Percentiles rank a stretch among this genome's conserved stretches.
These are phyloP conservation scores for Scophthalmus maximus DNA, from an alignment of 2,113 vertebrate species.

Conservation along the genomic window DNA sequence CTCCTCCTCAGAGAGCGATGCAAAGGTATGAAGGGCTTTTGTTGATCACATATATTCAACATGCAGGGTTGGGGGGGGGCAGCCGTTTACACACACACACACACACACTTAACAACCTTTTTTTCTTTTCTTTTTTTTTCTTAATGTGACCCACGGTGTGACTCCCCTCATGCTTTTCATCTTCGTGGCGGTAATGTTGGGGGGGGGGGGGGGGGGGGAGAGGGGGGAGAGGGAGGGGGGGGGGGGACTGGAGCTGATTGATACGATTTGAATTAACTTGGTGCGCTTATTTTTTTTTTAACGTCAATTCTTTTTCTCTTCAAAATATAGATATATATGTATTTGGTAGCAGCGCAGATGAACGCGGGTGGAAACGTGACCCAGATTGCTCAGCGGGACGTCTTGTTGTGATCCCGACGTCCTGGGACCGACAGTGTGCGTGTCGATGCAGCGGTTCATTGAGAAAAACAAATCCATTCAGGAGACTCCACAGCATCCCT, in stretches of 20 bases:
- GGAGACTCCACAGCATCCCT: slow-evolving; percentile 97
- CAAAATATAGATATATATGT: background rate
- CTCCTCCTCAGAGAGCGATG: slow-evolving; percentile 84
- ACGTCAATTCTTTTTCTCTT: background rate
- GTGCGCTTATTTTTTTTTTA: slow-evolving; percentile 11
- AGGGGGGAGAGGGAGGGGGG: slow-evolving; percentile 15
- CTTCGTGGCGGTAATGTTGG: slow-evolving; percentile 15
- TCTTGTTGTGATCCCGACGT: slow-evolving; percentile 70
- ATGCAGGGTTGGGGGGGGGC: no score
- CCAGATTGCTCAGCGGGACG: background rate
- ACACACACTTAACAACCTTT: slow-evolving; percentile 4
- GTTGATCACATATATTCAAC: slow-evolving; percentile 29
- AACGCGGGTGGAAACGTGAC: background rate
- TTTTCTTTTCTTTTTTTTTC: background rate
- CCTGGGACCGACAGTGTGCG: slow-evolving; percentile 73
- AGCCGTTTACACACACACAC: background rate
- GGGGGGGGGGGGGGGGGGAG: slow-evolving; percentile 13
- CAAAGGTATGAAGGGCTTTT: slow-evolving; percentile 86
- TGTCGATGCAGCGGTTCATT: slow-evolving; percentile 95
- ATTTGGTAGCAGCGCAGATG: background rate
- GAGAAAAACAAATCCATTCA: slow-evolving; percentile 98
- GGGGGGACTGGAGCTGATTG: slow-evolving; percentile 32
- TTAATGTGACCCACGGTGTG: background rate
- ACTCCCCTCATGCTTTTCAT: slow-evolving; percentile 3
- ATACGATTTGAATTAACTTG: slow-evolving; percentile 58